Conservation (phyloP, 2,113 vertebrate species). For the Sinocyclocheilus anophthalmus region DNA sequence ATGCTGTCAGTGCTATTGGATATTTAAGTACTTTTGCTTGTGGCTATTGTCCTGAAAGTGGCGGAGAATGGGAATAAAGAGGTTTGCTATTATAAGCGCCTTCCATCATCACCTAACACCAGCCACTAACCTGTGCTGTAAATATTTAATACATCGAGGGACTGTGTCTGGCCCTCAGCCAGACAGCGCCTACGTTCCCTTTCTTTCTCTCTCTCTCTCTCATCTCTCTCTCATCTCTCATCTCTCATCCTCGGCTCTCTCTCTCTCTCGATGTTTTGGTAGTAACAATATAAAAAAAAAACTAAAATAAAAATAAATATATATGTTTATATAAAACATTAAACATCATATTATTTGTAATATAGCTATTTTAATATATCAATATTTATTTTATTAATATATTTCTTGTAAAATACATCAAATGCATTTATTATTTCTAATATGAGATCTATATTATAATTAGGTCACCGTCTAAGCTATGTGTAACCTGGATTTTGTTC, state of each 20-base stretch:
- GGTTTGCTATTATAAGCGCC: conserved; percentile 87
- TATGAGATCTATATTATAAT: no score
- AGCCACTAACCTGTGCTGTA: conserved; percentile 82
- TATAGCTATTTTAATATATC: no score
- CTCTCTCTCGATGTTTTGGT: neutral
- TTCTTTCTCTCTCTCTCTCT: neutral
- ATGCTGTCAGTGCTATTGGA: conserved; percentile 49
- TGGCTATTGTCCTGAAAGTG: conserved; percentile 71
- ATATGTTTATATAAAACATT: no score
- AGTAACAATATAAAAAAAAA: no score
- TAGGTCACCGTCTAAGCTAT: neutral
- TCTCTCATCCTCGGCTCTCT: no score
- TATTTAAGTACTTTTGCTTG: conserved; percentile 49
- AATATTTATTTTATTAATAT: no score
- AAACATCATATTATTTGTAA: no score
- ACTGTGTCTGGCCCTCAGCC: conserved; percentile 49
- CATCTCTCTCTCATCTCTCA: conserved; percentile 54
- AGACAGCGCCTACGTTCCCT: conserved; percentile 66
- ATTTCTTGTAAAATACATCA: no score
- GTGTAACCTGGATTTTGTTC: conserved; percentile 33
- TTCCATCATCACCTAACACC: conserved; percentile 85
- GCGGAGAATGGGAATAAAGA: conserved; percentile 76
- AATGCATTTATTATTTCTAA: no score
- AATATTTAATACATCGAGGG: conserved; percentile 81
- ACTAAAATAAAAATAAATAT: no score